Evolutionary conservation across 2,113 vertebrate genomes (phyloP).

Genomic region (Eira barbara): DNA sequence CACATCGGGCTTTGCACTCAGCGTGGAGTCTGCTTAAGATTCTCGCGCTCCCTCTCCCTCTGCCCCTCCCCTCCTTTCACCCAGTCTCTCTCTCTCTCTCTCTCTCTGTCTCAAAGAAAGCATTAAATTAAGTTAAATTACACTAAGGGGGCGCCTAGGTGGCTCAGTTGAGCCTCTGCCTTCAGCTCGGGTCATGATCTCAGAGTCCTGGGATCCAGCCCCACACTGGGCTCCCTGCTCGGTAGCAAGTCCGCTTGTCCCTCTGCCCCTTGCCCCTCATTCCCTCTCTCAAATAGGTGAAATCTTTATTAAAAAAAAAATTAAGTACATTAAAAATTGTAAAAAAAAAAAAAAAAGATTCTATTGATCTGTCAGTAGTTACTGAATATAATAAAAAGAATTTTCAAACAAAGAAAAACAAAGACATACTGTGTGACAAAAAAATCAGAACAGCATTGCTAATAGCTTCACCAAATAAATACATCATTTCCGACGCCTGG

Average conservation of each 20-base stretch:
- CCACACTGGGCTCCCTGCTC: background rate
- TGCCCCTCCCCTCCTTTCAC: too few species aligned
- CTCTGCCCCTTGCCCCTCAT: background rate
- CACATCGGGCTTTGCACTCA: too few species aligned
- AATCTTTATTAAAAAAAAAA: too few species aligned
- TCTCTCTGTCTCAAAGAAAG: too few species aligned
- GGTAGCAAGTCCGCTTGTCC: background rate
- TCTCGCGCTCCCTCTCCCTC: too few species aligned
- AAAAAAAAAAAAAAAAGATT: background rate
- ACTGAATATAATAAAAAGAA: background rate
- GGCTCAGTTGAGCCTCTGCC: background rate
- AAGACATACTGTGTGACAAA: background rate
- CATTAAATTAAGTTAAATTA: too few species aligned
- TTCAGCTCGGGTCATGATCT: background rate
- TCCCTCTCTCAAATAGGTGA: too few species aligned
- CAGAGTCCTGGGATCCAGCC: background rate
- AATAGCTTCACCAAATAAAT: constrained; percentile 5
- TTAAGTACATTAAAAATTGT: too few species aligned
- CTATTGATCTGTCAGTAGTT: background rate
- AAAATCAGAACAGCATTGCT: background rate
- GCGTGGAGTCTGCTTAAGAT: too few species aligned
- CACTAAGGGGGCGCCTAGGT: background rate
- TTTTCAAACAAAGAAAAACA: background rate
- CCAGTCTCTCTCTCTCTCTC: too few species aligned
- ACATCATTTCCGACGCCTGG: background rate